phyloP scores from a whole-genome alignment of 2,797 vertebrate species.

The Ctenochaetus hawaiiensis region DNA sequence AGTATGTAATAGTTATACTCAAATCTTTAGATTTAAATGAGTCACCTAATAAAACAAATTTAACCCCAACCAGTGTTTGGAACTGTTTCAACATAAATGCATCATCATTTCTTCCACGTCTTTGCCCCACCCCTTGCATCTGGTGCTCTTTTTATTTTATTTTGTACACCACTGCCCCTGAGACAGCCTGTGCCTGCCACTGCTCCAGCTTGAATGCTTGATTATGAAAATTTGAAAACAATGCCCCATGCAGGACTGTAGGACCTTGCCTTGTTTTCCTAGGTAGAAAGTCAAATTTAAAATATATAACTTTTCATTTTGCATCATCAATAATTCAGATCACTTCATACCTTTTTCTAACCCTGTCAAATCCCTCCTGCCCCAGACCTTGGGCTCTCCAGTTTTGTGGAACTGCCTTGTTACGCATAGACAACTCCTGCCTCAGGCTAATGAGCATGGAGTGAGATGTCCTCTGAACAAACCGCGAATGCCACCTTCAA shows the following conservation, averaged over 20 bases:
- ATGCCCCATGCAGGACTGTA: constrained; percentile 3
- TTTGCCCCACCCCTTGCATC: not conserved
- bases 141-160: not conserved
- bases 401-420: constrained; percentile 42
- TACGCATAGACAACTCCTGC: constrained; percentile 35
- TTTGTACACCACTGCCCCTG: not conserved
- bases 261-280: constrained; percentile 11
- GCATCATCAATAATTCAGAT: constrained; percentile 34
- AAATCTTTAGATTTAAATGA: too few relatives aligned
- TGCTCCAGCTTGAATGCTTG: not conserved
- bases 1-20: not conserved
- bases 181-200: not conserved
- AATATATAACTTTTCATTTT: not conserved
- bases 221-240: not conserved
- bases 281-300: constrained; percentile 10
- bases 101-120: not conserved
- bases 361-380: constrained; percentile 25
- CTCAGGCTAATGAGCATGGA: constrained; percentile 59
- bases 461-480: constrained; percentile 62
- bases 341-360: constrained; percentile 21
- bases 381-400: constrained; percentile 17
- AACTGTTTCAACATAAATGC: not conserved
- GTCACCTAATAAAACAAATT: not conserved
- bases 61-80: not conserved
- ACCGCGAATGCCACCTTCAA: constrained; percentile 72